phyloP scores from a whole-genome alignment of 2,888 invertebrate genomes.

The Tetragnatha montana region DNA sequence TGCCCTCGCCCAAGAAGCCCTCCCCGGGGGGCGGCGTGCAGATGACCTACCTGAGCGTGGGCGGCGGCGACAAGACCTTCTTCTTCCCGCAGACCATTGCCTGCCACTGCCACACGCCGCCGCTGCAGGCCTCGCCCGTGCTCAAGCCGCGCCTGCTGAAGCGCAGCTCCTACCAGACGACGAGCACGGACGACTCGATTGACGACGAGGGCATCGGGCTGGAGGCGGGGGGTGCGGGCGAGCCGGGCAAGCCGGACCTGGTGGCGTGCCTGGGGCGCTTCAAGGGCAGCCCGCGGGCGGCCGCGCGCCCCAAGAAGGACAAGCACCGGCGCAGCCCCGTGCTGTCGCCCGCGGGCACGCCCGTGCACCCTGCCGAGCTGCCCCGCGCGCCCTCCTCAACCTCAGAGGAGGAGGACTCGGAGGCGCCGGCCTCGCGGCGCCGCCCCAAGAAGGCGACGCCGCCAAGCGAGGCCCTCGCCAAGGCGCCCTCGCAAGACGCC shows the following conservation, averaged over 20 bases:
- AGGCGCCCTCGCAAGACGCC: constrained; percentile 49
- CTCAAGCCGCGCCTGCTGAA: constrained; percentile 58
- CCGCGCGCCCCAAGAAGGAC: constrained; percentile 47
- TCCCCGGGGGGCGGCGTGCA: constrained; percentile 42
- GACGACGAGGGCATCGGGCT: constrained; percentile 86
- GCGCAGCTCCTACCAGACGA: constrained; percentile 65
- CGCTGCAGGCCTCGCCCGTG: constrained; percentile 27
- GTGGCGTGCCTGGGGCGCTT: constrained; percentile 43
- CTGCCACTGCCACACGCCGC: constrained; percentile 58
- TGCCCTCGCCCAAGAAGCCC: constrained; percentile 58
- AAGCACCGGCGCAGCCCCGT: constrained; percentile 61
- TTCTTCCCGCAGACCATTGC: constrained; percentile 57
- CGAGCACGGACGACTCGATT: constrained; percentile 76
- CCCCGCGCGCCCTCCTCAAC: constrained; percentile 67
- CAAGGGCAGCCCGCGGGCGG: constrained; percentile 56
- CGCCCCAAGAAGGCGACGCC: constrained; percentile 44
- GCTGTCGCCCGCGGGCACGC: constrained; percentile 63
- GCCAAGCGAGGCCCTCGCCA: constrained; percentile 4
- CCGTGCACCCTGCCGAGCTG: constrained; percentile 55
- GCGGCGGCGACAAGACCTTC: constrained; percentile 55
- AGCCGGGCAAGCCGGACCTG: constrained; percentile 53
- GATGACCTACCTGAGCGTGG: constrained; percentile 62
- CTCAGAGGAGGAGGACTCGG: constrained; percentile 65
- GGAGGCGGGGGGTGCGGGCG: constrained; percentile 80
- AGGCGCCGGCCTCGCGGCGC: constrained; percentile 43